Conservation (phyloP, 2,888 invertebrate genomes). For the Apeira syringaria region DNA sequence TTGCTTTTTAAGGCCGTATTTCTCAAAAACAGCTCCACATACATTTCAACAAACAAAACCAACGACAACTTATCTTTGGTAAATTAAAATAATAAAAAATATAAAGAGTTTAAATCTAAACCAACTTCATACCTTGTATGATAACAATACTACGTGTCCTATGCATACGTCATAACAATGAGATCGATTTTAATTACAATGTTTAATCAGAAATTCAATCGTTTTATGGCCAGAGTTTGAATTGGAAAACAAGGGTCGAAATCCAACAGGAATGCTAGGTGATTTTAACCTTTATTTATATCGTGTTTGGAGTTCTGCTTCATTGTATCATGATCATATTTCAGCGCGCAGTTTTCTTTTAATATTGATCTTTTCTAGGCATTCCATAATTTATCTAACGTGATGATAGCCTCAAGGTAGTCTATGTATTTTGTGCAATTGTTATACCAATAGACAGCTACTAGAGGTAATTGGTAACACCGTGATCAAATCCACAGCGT, state of each 20-base stretch:
- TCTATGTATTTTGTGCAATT: no score
- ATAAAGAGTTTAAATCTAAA: conserved; percentile 29
- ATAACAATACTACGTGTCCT: conserved; percentile 76
- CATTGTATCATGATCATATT: no score
- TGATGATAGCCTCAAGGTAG: no score
- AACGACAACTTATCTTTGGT: conserved; percentile 78
- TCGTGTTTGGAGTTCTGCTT: no score
- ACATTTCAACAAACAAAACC: conserved; percentile 27
- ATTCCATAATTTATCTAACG: no score
- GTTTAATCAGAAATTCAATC: conserved; percentile 66
- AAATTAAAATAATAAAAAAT: conserved; percentile 48
- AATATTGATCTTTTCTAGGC: no score
- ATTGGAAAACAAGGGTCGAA: conserved; percentile 24
- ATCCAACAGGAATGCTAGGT: conserved; percentile 2
- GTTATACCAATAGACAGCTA: no score
- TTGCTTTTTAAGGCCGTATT: no score
- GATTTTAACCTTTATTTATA: neutral
- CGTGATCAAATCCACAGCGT: no score
- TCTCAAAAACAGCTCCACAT: conserved; percentile 13
- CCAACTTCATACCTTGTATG: conserved; percentile 82
- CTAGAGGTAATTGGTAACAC: no score
- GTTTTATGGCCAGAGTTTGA: conserved; percentile 56
- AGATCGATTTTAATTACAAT: conserved; percentile 75
- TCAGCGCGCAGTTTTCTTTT: no score
- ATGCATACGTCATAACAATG: conserved; percentile 76